phyloP scores from a whole-genome alignment of 37 sponge, comb jelly and placozoan species.

The Crambe crambe region DNA sequence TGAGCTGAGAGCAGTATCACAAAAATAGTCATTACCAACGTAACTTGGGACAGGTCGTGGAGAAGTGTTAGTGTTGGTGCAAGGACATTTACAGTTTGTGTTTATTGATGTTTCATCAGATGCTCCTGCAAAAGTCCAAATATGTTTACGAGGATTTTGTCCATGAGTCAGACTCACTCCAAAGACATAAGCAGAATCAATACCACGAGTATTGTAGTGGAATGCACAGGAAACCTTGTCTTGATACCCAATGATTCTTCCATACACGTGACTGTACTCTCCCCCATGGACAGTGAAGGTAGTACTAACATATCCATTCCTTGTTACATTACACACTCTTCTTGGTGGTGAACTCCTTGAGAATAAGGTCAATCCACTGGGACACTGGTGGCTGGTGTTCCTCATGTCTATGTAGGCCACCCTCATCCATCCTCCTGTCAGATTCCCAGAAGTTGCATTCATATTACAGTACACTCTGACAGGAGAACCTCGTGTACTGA shows the following conservation, averaged over 20 bases:
- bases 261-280: constrained; percentile 25
- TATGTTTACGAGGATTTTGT: constrained; percentile 25
- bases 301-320: neutral
- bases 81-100: constrained; percentile 3
- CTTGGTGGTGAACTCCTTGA: neutral
- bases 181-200: constrained; percentile 23
- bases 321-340: neutral
- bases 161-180: constrained; percentile 49
- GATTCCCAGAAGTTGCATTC: too few species aligned
- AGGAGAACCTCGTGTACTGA: neutral
- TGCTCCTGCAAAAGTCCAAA: constrained; percentile 39
- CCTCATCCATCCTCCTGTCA: constrained; percentile 22
- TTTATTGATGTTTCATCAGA: neutral
- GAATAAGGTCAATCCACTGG: constrained; percentile 1
- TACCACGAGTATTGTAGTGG: neutral
- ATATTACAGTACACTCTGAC: constrained; percentile 8
- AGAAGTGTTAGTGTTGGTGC: neutral
- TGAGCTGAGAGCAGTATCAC: constrained; percentile 7
- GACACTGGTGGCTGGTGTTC: constrained; percentile 6
- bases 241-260: constrained; percentile 25
- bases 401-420: constrained; percentile 17
- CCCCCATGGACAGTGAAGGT: neutral
- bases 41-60: neutral
- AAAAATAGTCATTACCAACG: constrained; percentile 41
- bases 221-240: constrained; percentile 3